Evolutionary conservation across 2,797 vertebrate species (phyloP).

Genomic region (Parauchenoglanis ngamensis): DNA sequence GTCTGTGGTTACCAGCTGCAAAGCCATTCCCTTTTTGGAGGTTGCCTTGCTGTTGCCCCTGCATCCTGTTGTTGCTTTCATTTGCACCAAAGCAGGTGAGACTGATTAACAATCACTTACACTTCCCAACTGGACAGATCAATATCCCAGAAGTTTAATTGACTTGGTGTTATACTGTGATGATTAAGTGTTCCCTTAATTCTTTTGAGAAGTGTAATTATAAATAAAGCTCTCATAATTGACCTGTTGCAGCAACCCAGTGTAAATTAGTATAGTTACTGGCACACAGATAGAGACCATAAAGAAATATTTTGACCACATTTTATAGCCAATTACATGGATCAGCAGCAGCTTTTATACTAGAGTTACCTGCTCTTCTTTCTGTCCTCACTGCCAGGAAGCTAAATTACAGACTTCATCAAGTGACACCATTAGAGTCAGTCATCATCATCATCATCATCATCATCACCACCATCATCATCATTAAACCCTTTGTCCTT

Average conservation of each 20-base stretch:
- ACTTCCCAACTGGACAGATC: no score
- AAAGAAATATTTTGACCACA: background rate
- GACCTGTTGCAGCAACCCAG: background rate
- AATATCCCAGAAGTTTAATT: no score
- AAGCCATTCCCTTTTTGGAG: no score
- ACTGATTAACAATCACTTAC: no score
- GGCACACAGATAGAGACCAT: background rate
- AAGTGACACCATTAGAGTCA: background rate
- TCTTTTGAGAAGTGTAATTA: background rate
- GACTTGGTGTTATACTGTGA: no score
- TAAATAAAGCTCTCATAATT: background rate
- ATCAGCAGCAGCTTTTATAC: background rate
- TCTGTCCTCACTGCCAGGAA: slow-evolving; percentile 14
- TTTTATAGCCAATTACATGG: background rate
- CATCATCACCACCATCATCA: background rate
- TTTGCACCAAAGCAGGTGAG: no score
- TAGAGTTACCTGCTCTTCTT: background rate
- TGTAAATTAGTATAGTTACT: background rate
- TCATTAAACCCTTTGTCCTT: background rate
- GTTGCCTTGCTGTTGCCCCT: no score
- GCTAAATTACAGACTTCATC: background rate
- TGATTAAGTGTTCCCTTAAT: no score
- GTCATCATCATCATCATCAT: slow-evolving; percentile 16
- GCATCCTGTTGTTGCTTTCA: no score
- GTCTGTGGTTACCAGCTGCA: no score